phyloP scores from a whole-genome alignment of 1,140 invertebrate species.

The Sminthurides bifidus region DNA sequence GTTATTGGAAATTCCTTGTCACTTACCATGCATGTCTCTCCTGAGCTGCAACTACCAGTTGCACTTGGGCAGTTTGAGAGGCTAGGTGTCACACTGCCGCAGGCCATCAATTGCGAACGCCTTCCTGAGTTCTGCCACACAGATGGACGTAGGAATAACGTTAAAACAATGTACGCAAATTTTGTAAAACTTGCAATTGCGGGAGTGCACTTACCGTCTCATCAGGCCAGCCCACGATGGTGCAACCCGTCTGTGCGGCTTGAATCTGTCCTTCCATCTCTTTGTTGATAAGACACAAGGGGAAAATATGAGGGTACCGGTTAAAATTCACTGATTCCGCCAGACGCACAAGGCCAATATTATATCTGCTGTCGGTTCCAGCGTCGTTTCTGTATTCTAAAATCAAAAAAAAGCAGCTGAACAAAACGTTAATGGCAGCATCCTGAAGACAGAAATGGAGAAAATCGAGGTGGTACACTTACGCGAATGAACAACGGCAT shows the following conservation, averaged over 20 bases:
- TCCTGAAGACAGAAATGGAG: neutral
- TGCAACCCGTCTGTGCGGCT: neutral
- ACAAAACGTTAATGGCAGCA: neutral
- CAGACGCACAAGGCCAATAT: conserved; percentile 9
- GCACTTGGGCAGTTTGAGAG: no score
- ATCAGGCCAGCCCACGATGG: conserved; percentile 2
- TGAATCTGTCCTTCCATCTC: neutral
- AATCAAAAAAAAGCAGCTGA: neutral
- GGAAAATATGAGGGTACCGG: conserved; percentile 13
- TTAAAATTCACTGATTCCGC: conserved; percentile 6
- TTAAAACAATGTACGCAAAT: neutral
- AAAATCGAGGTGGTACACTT: neutral
- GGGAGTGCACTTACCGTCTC: neutral
- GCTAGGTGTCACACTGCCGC: no score
- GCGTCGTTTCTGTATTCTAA: neutral
- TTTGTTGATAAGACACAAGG: conserved; percentile 6
- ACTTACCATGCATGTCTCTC: no score
- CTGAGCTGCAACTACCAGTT: no score
- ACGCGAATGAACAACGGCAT: conserved; percentile 15
- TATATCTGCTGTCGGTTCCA: neutral
- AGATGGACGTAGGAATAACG: neutral
- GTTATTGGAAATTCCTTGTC: no score
- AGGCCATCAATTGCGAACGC: no score
- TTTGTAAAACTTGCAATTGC: neutral
- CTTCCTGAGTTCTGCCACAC: neutral